Evolutionary conservation across 2,113 vertebrate genomes (phyloP).

Genomic region (Ictalurus furcatus): DNA sequence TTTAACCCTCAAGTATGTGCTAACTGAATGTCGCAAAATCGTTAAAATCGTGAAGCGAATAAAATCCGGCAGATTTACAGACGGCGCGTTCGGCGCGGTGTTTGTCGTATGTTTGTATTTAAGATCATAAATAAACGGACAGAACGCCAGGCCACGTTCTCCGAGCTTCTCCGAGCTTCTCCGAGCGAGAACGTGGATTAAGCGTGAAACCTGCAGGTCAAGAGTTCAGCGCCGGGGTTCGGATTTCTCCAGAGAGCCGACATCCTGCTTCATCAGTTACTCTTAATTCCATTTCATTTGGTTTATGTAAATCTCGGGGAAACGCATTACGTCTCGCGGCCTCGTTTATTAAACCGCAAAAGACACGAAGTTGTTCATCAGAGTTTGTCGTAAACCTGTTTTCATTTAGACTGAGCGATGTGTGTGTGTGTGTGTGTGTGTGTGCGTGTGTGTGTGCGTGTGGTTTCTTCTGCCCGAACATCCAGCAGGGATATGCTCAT

Average conservation of each 20-base stretch:
- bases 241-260: slow-evolving; percentile 46
- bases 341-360: neutral
- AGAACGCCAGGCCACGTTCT: neutral
- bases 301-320: slow-evolving; percentile 18
- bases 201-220: slow-evolving; percentile 72
- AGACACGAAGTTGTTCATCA: slow-evolving; percentile 41
- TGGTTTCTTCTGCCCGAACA: slow-evolving; percentile 3
- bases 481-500: slow-evolving; percentile 61
- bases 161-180: neutral
- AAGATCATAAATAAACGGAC: neutral
- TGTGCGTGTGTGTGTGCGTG: neutral
- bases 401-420: neutral
- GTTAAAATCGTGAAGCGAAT: neutral
- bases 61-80: neutral
- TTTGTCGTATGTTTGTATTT: neutral
- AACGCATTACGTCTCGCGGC: slow-evolving; percentile 3
- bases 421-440: neutral
- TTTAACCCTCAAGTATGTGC: neutral
- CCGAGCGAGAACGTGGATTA: slow-evolving; percentile 21
- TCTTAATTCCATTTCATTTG: slow-evolving; percentile 34
- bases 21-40: neutral
- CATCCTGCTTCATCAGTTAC: slow-evolving; percentile 50
- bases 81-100: neutral
- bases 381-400: neutral
- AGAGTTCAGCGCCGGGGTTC: slow-evolving; percentile 65